phyloP scores from a whole-genome alignment of 2,888 invertebrate species.

The Drosophila anceps region DNA sequence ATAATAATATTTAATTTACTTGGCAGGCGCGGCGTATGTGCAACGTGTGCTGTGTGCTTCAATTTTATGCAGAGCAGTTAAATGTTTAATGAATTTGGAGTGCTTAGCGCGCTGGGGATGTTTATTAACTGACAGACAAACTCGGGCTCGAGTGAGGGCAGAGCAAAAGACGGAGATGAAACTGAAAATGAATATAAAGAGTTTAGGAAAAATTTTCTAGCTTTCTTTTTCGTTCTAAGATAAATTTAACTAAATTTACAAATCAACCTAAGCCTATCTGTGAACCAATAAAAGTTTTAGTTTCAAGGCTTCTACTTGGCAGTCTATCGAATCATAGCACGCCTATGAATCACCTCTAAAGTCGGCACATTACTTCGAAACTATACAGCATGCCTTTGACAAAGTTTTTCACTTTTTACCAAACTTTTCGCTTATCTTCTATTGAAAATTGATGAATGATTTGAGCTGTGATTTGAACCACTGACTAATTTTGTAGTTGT shows the following conservation, averaged over 20 bases:
- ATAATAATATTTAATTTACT: slow-evolving; percentile 57
- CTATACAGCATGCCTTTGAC: neutral
- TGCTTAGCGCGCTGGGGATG: neutral
- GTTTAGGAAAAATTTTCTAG: neutral
- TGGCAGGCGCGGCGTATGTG: slow-evolving; percentile 49
- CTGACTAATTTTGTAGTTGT: slow-evolving; percentile 9
- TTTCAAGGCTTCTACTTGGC: neutral
- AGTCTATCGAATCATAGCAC: neutral
- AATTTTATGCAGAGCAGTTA: slow-evolving; percentile 19
- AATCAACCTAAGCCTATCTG: neutral
- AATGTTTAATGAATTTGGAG: slow-evolving; percentile 46
- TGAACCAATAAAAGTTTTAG: neutral
- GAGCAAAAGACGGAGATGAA: no score
- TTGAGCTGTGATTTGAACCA: neutral
- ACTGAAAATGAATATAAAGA: no score
- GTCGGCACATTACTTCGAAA: neutral
- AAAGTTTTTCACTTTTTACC: neutral
- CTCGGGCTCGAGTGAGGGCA: neutral
- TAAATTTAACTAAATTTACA: neutral
- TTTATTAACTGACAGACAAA: slow-evolving; percentile 8
- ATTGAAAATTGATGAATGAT: neutral
- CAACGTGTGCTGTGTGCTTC: slow-evolving; percentile 22
- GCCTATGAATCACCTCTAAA: no score
- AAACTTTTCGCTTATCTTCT: neutral
- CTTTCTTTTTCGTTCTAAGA: neutral